A percentile compares a stretch with the other conserved stretches of the same genome.
Conservation (phyloP, 37 sponge, comb jelly and placozoan species). For the Aphrocallistes beatrix region DNA sequence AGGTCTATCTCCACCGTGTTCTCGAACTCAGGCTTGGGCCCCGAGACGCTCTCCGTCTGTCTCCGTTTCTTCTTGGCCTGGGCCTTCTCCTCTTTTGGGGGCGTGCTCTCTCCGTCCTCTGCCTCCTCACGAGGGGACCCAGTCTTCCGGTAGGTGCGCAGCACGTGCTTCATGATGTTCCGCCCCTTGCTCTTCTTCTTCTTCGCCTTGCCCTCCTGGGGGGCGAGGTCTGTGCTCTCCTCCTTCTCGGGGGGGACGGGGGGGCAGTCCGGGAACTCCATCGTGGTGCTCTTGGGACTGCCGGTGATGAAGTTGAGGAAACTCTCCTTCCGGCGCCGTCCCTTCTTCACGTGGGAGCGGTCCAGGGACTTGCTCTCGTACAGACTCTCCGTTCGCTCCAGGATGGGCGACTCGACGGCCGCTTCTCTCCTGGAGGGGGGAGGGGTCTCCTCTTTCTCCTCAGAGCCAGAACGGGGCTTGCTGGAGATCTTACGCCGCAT, state of each 20-base stretch:
- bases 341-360: background rate
- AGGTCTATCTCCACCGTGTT: background rate
- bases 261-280: background rate
- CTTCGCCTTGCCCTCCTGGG: background rate
- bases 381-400: background rate
- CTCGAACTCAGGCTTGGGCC: background rate
- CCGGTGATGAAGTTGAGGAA: background rate
- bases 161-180: background rate
- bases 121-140: too few relatives aligned
- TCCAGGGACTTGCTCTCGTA: slow-evolving; percentile 4
- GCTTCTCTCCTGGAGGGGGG: background rate
- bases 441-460: background rate
- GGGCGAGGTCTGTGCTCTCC: background rate
- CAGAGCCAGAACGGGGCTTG: background rate
- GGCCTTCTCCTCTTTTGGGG: background rate
- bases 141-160: background rate
- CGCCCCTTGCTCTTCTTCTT: background rate
- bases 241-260: background rate
- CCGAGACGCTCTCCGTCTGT: background rate
- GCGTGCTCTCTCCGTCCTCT: background rate
- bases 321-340: background rate
- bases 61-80: background rate
- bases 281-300: background rate
- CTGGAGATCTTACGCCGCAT: background rate
- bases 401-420: background rate